Evolutionary conservation across 2,888 invertebrate species (phyloP).

Genomic region (Philonicus albiceps): DNA sequence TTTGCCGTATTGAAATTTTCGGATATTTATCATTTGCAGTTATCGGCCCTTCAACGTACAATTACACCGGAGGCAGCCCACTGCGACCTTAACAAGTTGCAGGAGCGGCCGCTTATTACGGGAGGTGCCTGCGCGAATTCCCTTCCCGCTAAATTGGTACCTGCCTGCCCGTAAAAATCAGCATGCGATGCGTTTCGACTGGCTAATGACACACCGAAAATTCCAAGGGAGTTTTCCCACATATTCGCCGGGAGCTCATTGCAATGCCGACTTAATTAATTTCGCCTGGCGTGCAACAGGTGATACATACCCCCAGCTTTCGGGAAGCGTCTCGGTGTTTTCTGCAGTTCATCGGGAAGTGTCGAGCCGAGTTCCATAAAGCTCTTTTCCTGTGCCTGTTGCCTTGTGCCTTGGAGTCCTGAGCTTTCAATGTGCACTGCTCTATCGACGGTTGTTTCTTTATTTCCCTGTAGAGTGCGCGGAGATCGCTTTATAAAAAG

Average conservation of each 20-base stretch:
- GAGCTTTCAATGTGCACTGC: not conserved
- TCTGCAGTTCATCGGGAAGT: not conserved
- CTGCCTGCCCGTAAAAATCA: conserved; percentile 41
- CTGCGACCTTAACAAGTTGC: conserved; percentile 2
- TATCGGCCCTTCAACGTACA: conserved; percentile 13
- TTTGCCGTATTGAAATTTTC: not conserved
- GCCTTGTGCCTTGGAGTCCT: too few relatives aligned
- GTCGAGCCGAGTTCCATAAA: not conserved
- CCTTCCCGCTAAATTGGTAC: conserved; percentile 31
- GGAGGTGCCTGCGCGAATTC: conserved; percentile 25
- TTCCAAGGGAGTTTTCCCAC: not conserved
- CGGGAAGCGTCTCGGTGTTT: not conserved
- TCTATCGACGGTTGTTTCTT: not conserved
- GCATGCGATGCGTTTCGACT: conserved; percentile 11
- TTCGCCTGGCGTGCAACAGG: not conserved
- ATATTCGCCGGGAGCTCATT: not conserved
- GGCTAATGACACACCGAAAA: conserved; percentile 24
- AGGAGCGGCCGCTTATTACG: conserved; percentile 35
- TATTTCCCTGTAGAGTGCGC: not conserved
- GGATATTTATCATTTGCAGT: conserved; percentile 25
- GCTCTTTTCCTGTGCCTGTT: not conserved
- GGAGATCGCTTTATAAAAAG: not conserved
- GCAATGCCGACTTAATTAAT: not conserved
- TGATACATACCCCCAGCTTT: not conserved
- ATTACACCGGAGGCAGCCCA: not conserved